These are phyloP conservation scores for Graptemys geographica DNA, from an alignment of 2,797 vertebrate genomes.

Conservation along the genomic window DNA sequence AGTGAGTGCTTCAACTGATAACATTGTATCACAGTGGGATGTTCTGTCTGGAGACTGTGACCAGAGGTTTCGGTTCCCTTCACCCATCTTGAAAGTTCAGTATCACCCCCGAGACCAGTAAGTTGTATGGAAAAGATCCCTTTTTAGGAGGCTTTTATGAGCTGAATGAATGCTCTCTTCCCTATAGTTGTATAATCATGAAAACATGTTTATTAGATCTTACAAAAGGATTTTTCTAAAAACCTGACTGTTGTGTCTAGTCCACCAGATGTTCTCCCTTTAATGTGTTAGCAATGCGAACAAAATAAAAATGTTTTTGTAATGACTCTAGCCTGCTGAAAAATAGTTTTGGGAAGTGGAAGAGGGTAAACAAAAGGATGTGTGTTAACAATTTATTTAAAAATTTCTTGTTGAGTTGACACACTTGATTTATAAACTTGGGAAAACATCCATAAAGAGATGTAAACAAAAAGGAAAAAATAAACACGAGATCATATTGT, in stretches of 20 bases:
- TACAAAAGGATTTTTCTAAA: fast-evolving
- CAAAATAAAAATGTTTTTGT: neutral
- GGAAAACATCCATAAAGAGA: neutral
- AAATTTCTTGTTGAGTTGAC: fast-evolving
- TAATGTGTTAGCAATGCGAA: fast-evolving
- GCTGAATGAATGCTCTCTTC: neutral
- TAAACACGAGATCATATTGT: fast-evolving
- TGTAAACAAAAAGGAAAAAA: fast-evolving
- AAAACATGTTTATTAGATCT: neutral
- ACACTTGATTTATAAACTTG: fast-evolving
- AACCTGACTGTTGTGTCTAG: neutral
- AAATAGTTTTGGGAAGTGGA: neutral
- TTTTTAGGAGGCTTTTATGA: neutral
- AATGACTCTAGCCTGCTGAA: neutral
- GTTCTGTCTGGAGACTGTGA: constrained; percentile 97
- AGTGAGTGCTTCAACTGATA: constrained; percentile 96
- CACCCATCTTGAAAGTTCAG: constrained; percentile 96
- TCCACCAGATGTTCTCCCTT: fast-evolving
- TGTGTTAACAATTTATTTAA: fast-evolving
- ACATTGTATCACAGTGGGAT: constrained; percentile 98
- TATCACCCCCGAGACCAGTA: constrained; percentile 96
- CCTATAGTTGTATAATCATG: fast-evolving
- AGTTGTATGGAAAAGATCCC: constrained; percentile 68
- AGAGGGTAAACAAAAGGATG: neutral
- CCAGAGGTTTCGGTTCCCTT: constrained; percentile 97